Evolutionary conservation across 2,797 vertebrate species (phyloP), one percentile per base, ranked within the genome.

Genomic region (Pogoniulus pusillus): DNA sequence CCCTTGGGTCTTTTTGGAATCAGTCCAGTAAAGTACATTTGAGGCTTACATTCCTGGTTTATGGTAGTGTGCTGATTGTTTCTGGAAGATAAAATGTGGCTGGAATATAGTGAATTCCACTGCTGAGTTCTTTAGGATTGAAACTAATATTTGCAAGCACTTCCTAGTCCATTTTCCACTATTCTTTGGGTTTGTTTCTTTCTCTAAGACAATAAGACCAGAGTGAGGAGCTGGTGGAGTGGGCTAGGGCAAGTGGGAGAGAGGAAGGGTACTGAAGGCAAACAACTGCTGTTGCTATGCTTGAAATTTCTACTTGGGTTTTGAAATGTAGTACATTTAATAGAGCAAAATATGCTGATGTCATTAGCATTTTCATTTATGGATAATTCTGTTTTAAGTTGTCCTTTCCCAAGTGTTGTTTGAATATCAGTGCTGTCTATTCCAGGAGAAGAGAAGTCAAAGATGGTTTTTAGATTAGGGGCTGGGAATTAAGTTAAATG

Each of bases 381-480:
- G 37, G 89, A 65, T 89, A 81, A 87, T 90, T 91, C 82, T 76
- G 34, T 72, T 94, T 89, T 60, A 89, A 89, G 70, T 90, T 85
- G 34, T 78, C 41, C 62, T 41, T 87, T 91, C 76, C 70, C 63
- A 55, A 53, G 41, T 65, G 51, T 78, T 69, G 45, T 74, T 39
- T 91, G 85, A 75, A 53, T 75, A 71, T 62, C 85, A 51, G 41
- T 81, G 51, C 32, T 83, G 8, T 63, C 37, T 77, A 29, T 85
- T 91, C n/a, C 59, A 81, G 54, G 51, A 54, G 35, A 91, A 87
- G 39, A 63, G 70, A 87, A 92, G 66, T 29, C 27, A 59, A 78
- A 73, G 23, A 60, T 63, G 80, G 34, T 53, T 87, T 89, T 90
- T 71, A 62, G 47, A 7, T 5, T 39, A 24, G 12, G 23, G 15